Base-by-base conservation (phyloP, 2,797 vertebrate genomes). In the Pipistrellus pipistrellus region DNA sequence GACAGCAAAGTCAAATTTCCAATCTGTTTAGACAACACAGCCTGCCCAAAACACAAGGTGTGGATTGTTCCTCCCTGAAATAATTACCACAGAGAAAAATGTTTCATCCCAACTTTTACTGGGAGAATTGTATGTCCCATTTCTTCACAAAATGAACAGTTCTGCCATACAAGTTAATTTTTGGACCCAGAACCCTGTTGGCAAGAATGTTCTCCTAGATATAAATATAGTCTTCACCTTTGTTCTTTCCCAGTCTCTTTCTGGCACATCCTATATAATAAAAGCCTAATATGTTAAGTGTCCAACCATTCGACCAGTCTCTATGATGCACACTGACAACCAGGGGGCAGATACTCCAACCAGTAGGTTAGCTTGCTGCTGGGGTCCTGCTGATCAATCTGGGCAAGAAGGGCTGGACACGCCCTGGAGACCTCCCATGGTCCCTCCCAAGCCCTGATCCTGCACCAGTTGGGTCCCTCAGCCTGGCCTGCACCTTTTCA, bases 61-160 rank as follows among this genome's bases (percentile, higher is more conserved):
- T 78, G 5, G 3, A 51, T 69, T 64, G 4, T 25, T 64, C 3
- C 6, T 66, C 30, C 68, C 68, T 78, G 53, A 88, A 73, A 85
- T 85, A 78, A 91, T 46, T 62, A 94, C 20, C 15, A 81, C 1
- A 78, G 6, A 90, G 48, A 64, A 72, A 93, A 80, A 23, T 30
- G 23, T 69, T 91, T 94, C 78, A 59, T 32, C 68, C 82, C 62
- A 76, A 53, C 12, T 75, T 81, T 85, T 72, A 23, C 68, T 94
- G 85, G 25, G 21, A 72, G 18, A 85, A 93, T 14, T 44, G 6
- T 57, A 51, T 88, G 8, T 38, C 32, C 27, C 68, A 92, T 57
- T 69, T 73, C 62, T 20, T 88, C 77, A 82, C 20, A 77, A 53
- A 75, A 83, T 76, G 3, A 69, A 76, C 23, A 44, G 18, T 4